phyloP scores from a whole-genome alignment of 2,113 vertebrate species.

The Phrynosoma platyrhinos region DNA sequence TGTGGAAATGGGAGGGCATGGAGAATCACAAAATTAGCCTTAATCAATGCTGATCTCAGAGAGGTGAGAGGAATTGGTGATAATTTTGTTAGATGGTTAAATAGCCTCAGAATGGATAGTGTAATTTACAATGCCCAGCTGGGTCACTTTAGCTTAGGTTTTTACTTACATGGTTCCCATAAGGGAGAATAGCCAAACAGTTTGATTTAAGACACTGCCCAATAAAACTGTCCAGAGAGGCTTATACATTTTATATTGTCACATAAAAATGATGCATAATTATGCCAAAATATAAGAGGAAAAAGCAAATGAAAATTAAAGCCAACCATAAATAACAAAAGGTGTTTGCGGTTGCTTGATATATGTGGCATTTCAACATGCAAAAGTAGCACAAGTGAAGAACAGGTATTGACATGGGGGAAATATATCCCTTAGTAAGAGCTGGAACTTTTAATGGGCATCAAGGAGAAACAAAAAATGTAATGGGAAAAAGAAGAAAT shows the following conservation, averaged over 20 bases:
- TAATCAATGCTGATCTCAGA: not conserved
- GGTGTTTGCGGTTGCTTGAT: constrained; percentile 13
- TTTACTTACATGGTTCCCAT: constrained; percentile 8
- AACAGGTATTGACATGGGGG: not conserved
- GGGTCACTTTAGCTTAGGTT: constrained; percentile 28
- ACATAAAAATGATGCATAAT: constrained; percentile 41
- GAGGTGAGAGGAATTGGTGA: not conserved
- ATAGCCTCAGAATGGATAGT: not conserved
- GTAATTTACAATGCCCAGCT: not conserved
- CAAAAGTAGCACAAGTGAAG: constrained; percentile 5
- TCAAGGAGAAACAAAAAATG: not conserved
- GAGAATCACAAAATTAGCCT: not conserved
- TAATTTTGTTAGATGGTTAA: not conserved
- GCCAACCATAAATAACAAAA: constrained; percentile 27
- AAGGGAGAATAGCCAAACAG: constrained; percentile 1
- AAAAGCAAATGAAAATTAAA: constrained; percentile 36
- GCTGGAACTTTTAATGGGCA: not conserved
- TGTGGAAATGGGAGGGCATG: not conserved
- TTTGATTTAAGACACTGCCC: constrained; percentile 28
- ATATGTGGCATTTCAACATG: constrained; percentile 19
- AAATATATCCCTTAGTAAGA: not conserved
- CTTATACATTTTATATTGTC: constrained; percentile 29
- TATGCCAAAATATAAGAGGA: constrained; percentile 20
- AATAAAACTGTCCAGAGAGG: constrained; percentile 25
- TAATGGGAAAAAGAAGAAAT: not conserved